These are phyloP conservation scores for Characodon lateralis DNA, from an alignment of 2,797 vertebrate genomes.

Conservation along the genomic window DNA sequence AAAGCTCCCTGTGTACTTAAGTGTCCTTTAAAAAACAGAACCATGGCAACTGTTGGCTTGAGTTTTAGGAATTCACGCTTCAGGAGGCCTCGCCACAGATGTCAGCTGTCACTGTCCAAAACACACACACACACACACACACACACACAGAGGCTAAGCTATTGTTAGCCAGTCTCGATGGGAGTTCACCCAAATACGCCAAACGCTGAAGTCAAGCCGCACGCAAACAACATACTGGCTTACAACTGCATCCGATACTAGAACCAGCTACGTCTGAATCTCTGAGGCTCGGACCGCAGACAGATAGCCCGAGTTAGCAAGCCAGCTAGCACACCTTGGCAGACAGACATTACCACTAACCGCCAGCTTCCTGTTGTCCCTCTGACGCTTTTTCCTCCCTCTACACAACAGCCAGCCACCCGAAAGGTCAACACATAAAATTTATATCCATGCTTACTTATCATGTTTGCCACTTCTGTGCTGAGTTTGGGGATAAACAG, in stretches of 20 bases:
- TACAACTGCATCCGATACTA: background rate
- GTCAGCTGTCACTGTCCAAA: constrained; percentile 77
- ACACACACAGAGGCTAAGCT: constrained; percentile 65
- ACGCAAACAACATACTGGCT: background rate
- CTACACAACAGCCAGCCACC: background rate
- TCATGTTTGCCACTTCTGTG: constrained; percentile 59
- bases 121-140: constrained; percentile 65
- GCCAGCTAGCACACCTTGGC: constrained; percentile 47
- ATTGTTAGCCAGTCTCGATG: constrained; percentile 70
- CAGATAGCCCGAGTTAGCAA: constrained; percentile 55
- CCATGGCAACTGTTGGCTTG: background rate
- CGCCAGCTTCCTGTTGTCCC: constrained; percentile 12
- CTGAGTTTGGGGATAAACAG: constrained; percentile 51
- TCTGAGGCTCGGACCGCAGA: constrained; percentile 14
- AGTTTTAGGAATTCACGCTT: constrained; percentile 18
- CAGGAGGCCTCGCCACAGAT: constrained; percentile 62
- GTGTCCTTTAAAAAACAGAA: background rate
- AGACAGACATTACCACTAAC: constrained; percentile 9
- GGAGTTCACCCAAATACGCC: constrained; percentile 41
- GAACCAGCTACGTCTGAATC: background rate
- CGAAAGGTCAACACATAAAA: background rate
- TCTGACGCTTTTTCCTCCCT: background rate
- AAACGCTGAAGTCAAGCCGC: background rate
- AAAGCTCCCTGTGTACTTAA: background rate
- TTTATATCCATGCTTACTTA: constrained; percentile 50